Base-by-base conservation (phyloP, 2,888 invertebrate species). In the Dryobota labecula region DNA sequence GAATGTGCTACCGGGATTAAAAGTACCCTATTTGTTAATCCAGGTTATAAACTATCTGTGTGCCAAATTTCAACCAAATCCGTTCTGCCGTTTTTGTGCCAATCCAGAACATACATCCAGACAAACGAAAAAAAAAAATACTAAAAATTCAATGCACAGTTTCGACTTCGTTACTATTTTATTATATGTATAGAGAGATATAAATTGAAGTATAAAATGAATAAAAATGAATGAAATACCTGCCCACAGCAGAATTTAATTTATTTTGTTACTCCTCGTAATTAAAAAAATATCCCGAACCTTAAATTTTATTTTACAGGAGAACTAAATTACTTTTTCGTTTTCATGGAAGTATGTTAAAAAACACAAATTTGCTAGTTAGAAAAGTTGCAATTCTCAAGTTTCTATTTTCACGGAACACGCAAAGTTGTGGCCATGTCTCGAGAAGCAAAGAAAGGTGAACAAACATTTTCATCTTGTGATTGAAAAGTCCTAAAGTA, bases 401-500 rank as follows among this genome's bases (percentile, higher is more conserved):
- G 49, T 41, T 54, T 3, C 18, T 9, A 27, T 53, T 64, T 24
- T 36, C n/a, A n/a, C 8, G 2, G 13, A 24, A n/a, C 18, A 27
- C 33, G 49, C 36, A 63, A 80, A 71, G 30, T 71, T 70, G 57
- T 30, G 45, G 47, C 45, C 7, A 9, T 45, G 24, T 57, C 18
- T 33, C n/a, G 18, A n/a, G 20, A 45, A 53, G 53, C 60, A 54
- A 53, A 67, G 60, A 49, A 57, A 58, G 63, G 43, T 60, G 63
- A 60, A 69, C 70, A 74, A 84, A 84, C 66, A 61, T 66, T 64
- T 38, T 74, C 66, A 69, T 69, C 66, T 51, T 54, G 49, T 77
- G 57, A 84, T 86, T 86, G 80, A 67, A 82, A 84, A 82, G 64
- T 82, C 56, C 27, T 63, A 56, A 72, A 77, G 84, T 68, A 72